Conservation (phyloP, 2,113 vertebrate species). For the Centropus bengalensis region DNA sequence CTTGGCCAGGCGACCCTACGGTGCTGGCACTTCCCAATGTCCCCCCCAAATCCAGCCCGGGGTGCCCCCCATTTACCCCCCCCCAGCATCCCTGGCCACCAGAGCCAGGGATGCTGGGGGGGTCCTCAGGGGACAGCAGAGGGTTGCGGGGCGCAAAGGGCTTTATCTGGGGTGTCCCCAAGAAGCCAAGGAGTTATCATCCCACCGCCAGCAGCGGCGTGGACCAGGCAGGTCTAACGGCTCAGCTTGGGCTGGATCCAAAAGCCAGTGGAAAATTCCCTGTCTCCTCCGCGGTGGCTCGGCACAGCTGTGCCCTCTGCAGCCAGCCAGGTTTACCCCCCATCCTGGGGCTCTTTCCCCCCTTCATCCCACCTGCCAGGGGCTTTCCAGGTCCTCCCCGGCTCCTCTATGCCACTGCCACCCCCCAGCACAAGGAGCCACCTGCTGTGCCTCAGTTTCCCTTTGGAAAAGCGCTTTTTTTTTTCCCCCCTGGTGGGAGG, state of each 20-base stretch:
- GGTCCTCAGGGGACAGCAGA: background rate
- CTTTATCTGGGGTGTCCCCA: background rate
- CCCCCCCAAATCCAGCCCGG: rapidly evolving
- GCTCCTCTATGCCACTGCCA: rapidly evolving
- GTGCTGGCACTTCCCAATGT: background rate
- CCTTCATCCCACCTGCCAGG: background rate
- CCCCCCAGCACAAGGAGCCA: too few species aligned
- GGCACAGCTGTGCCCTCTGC: background rate
- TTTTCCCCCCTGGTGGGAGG: background rate
- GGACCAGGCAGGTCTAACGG: background rate
- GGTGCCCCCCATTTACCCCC: background rate
- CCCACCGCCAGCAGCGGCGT: background rate
- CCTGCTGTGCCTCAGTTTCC: background rate
- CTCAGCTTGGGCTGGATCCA: slow-evolving; percentile 49
- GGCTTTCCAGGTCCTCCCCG: background rate
- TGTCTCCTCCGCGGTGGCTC: background rate
- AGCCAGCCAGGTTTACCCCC: background rate
- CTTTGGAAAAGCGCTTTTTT: background rate
- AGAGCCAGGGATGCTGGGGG: too few species aligned
- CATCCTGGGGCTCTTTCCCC: rapidly evolving
- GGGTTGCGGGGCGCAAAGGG: rapidly evolving
- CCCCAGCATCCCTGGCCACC: background rate
- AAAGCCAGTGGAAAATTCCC: slow-evolving; percentile 65
- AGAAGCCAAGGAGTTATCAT: rapidly evolving
- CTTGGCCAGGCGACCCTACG: background rate